Base-by-base conservation (phyloP, 2,797 vertebrate genomes). In the Peromyscus eremicus region DNA sequence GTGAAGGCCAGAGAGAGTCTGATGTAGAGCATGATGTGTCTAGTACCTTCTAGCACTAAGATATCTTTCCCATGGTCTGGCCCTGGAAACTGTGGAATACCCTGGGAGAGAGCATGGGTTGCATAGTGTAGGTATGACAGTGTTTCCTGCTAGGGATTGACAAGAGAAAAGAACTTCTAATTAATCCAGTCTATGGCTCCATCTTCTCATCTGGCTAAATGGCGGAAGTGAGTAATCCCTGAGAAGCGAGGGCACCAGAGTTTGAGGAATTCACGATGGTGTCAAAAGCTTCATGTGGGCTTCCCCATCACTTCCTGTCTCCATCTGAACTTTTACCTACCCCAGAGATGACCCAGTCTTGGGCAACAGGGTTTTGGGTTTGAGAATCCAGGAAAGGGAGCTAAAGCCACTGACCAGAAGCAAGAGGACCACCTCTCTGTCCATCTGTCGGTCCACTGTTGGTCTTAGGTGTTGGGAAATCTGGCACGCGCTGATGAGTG, bases 1-100 rank as follows among this genome's bases (percentile, higher is more conserved):
- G 23, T 27, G 16, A 94, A 19, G 14, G 10, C 66, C 68, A 52
- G 49, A 19, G 8, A 75, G 40, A 71, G 64, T 29, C 75, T 62
- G 75, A 84, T 14, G 46, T 2, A 5, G 17, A 46, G 17, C 6
- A 2, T 52, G 49, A 52, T 6, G 27, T 49, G 62, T 87, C 88
- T 49, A 49, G 60, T 37, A 85, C 12, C 34, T 49, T 73, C 40
- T 49, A 73, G 46, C 60, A 79, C 9, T 32, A 12, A 85, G 60
- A 91, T 37, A 29, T 25, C n/a, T 76, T 76, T 57, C 75, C 68
- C 70, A 68, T 71, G 55, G 92, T 77, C 73, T 94, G 85, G 40
- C 14, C 93, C 92, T 92, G 91, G 84, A 92, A 94, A 93, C 32
- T 62, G 19, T 92, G 70, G 62, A 86, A 94, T 49, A 70, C 82